phyloP scores from a whole-genome alignment of 1,140 invertebrate species.

The Drosophila santomea region DNA sequence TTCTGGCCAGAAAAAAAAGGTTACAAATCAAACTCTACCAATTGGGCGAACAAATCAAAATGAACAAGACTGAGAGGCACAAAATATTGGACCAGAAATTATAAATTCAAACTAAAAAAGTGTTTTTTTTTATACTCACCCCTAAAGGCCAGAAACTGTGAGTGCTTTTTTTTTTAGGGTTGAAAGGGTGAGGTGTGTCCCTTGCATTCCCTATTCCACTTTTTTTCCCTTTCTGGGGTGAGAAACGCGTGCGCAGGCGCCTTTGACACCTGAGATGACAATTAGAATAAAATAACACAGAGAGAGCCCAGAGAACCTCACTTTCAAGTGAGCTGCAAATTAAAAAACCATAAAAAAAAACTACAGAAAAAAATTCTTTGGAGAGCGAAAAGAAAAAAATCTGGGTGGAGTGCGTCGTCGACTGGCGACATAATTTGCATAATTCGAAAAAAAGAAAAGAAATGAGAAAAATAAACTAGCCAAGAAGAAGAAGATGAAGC shows the following conservation, averaged over 20 bases:
- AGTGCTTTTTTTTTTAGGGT: constrained; percentile 17
- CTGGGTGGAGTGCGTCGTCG: constrained; percentile 67
- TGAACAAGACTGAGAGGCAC: constrained; percentile 1
- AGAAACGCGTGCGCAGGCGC: constrained; percentile 63
- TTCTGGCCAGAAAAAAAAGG: constrained; percentile 24
- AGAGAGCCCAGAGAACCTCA: constrained; percentile 34
- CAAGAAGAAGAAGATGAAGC: constrained; percentile 24
- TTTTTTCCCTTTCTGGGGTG: constrained; percentile 25
- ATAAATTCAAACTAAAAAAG: constrained; percentile 65
- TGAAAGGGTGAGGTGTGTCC: constrained; percentile 22
- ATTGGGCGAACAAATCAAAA: constrained; percentile 65
- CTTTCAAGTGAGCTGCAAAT: constrained; percentile 70
- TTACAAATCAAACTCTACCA: constrained; percentile 50
- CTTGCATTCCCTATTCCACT: neutral
- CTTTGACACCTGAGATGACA: constrained; percentile 74
- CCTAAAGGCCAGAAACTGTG: constrained; percentile 16
- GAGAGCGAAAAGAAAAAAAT: constrained; percentile 52
- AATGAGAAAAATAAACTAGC: constrained; percentile 23
- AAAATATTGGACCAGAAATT: constrained; percentile 52
- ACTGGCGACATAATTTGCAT: constrained; percentile 67
- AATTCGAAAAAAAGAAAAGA: constrained; percentile 47
- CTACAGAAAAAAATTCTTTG: constrained; percentile 24
- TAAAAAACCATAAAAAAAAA: constrained; percentile 78
- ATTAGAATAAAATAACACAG: constrained; percentile 48
- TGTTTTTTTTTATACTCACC: constrained; percentile 21